Conservation (phyloP, 2,888 invertebrate genomes). For the Neoitamus cyanurus region DNA sequence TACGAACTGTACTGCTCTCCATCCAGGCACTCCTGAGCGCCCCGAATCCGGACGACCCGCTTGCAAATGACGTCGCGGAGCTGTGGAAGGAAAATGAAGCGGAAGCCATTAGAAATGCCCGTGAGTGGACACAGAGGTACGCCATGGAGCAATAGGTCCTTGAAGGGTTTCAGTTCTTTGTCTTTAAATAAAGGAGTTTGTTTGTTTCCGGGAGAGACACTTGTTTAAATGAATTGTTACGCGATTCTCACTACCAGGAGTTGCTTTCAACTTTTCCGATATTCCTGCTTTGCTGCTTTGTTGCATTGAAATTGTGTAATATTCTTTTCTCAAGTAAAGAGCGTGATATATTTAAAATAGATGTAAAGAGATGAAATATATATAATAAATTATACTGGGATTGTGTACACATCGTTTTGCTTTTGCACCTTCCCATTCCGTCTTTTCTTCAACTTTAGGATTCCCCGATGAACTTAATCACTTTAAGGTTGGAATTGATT, state of each 20-base stretch:
- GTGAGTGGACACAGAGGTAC: conserved; percentile 92
- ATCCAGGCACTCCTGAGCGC: conserved; percentile 97
- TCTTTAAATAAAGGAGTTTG: not conserved
- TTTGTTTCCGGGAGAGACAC: conserved; percentile 13
- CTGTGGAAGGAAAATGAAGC: conserved; percentile 97
- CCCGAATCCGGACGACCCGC: conserved; percentile 97
- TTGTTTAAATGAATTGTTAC: conserved; percentile 22
- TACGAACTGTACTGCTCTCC: conserved; percentile 95
- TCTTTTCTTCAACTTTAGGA: not conserved
- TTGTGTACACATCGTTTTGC: not conserved
- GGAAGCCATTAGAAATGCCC: conserved; percentile 92
- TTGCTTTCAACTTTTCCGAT: not conserved
- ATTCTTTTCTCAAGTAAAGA: not conserved
- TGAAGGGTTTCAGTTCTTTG: not conserved
- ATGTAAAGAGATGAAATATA: not conserved
- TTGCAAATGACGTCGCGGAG: conserved; percentile 97
- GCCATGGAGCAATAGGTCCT: conserved; percentile 74
- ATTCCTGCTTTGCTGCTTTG: not conserved
- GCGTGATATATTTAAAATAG: conserved; percentile 1
- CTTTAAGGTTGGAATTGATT: no score
- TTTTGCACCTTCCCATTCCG: not conserved
- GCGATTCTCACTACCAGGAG: not conserved
- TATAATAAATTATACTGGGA: not conserved
- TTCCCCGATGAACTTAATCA: no score
- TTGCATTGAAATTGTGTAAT: not conserved